Evolutionary conservation across 2,797 vertebrate species (phyloP), one percentile per base, ranked within the genome.

Genomic region (Phrynocephalus guinanensis): DNA sequence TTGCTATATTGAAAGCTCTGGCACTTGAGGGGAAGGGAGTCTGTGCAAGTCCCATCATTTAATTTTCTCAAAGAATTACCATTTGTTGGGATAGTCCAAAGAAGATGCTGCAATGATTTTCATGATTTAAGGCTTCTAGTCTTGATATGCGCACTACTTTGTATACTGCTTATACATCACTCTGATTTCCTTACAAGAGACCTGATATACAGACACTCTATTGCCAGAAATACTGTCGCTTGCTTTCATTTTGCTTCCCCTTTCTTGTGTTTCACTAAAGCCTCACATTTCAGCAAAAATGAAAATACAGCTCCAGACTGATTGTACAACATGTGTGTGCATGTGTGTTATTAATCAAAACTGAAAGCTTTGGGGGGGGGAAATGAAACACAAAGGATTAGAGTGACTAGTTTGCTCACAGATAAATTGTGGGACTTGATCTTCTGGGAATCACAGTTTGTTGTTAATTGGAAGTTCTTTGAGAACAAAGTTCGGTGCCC

Each of bases 291-390:
- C 89, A 88, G 79, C 87, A 88, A 92, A 84, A 81, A 86, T 76
- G 52, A 68, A 91, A 93, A 89, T 87, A 86, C 79, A 92, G 91
- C 89, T 86, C 70, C 86, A 83, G 26, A 87, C 92, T 95, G 89
- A 88, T 92, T 93, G 38, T 80, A 3, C 26, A 90, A 20, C 38
- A 38, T 89, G 90, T 95, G 79, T 90, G 84, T 86, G 73, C 48
- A 9, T 85, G 73, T 77, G 73, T 87, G 73, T n/a, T 94, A 91
- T 94, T 96, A 94, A 94, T 94, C 87, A 94, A 91, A 95, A 92
- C 84, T 91, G 91, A 95, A 95, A 94, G 91, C 90, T 92, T 94
- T 89, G 89, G 95, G 87, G 93, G 94, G 95, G 94, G 95, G 89
- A 88, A 88, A 89, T 91, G 84, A 95, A 93, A 92, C 89, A 76